Evolutionary conservation across 2,888 invertebrate species (phyloP), one percentile per base, ranked within the genome.

Genomic region (Orchesella flavescens): DNA sequence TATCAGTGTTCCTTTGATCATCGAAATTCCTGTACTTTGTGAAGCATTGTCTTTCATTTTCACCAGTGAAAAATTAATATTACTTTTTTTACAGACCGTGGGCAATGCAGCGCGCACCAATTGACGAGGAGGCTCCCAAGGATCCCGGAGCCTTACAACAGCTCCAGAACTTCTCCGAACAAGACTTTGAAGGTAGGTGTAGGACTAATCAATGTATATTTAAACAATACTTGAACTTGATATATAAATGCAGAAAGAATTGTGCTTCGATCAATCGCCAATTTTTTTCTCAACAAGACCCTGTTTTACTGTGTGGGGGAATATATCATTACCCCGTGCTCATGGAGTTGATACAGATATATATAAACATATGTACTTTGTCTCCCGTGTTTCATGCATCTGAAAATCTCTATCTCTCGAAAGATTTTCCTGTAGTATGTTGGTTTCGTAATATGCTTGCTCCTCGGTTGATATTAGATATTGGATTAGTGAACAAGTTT

Each of bases 81-180:
- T 61, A 1, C 49, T 65, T 61, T 55, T 34, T 43, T 90, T 90
- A 12, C 89, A 93, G 93, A 90, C 91, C 92, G 90, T 92, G 92
- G 92, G 91, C 91, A 86, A 93, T 93, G 93, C 90, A 90, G 74
- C 87, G 88, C 72, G 86, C 89, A 21, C 90, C 91, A 75, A 91
- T 91, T 82, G 93, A 93, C 89, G 95, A 95, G 89, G 96, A 96
- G 91, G 95, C 95, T 17, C 94, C 96, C 1, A 95, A 93, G 89
- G 96, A 97, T 91, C 96, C 96, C 21, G 95, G 95, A 83, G 95
- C 94, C 79, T 93, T 94, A 89, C 94, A 95, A 89, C 93, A 93
- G 80, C 93, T 93, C 89, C 94, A 94, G 90, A 93, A 94, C 89
- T 96, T 94, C 90, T 95, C 96, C 81, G 96, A 96, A 90, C 94